Evolutionary conservation across 1,140 invertebrate species (phyloP).

Genomic region (Lordiphosa clarofinis): DNA sequence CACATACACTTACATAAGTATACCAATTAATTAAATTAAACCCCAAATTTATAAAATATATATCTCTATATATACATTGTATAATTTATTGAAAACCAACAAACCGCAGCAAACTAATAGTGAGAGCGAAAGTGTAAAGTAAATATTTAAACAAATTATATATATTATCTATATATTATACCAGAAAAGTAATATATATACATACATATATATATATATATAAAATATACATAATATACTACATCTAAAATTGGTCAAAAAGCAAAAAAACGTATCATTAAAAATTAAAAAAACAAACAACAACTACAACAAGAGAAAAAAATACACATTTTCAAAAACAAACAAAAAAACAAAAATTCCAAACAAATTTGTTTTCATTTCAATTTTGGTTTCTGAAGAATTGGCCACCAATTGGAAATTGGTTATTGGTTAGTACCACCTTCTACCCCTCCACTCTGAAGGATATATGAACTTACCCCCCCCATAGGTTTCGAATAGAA

Average conservation of each 20-base stretch:
- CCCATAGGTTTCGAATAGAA: constrained; percentile 47
- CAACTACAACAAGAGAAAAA: constrained; percentile 49
- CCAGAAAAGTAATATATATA: constrained; percentile 20
- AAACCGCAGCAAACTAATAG: constrained; percentile 39
- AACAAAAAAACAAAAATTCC: constrained; percentile 56
- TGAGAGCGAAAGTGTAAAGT: constrained; percentile 46
- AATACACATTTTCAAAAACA: constrained; percentile 63
- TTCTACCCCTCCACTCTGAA: background rate
- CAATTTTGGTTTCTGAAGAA: constrained; percentile 42
- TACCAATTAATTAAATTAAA: constrained; percentile 78
- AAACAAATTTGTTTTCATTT: constrained; percentile 68
- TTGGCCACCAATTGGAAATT: constrained; percentile 42
- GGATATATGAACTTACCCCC: constrained; percentile 27
- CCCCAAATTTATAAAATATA: constrained; percentile 35
- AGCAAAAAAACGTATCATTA: constrained; percentile 27
- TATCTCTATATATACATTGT: constrained; percentile 44
- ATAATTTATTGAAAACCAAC: constrained; percentile 54
- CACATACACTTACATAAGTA: constrained; percentile 65
- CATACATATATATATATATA: constrained; percentile 24
- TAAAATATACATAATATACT: constrained; percentile 25
- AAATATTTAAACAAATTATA: constrained; percentile 57
- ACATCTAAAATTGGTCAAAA: constrained; percentile 44
- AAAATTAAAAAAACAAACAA: constrained; percentile 42
- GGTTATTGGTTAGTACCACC: constrained; percentile 8
- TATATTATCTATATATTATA: constrained; percentile 20